These are phyloP conservation scores for Lagodon rhomboides DNA, from an alignment of 2,797 vertebrate species.

Conservation along the genomic window DNA sequence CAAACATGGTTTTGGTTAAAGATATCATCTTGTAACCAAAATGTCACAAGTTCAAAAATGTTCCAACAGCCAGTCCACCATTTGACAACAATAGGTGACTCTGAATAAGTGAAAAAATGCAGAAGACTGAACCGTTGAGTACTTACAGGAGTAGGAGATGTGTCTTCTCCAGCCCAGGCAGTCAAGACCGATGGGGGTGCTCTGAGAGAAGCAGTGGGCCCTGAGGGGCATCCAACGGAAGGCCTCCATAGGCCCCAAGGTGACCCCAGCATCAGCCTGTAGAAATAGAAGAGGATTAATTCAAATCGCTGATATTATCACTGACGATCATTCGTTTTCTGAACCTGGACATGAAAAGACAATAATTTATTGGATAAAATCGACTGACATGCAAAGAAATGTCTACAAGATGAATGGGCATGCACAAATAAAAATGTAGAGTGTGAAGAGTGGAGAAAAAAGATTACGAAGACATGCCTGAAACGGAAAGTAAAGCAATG, in stretches of 20 bases:
- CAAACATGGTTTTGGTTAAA: background rate
- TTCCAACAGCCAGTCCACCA: background rate
- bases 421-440: constrained; percentile 4
- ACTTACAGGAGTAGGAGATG: constrained; percentile 85
- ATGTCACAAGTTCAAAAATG: constrained; percentile 6
- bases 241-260: constrained; percentile 66
- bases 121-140: background rate
- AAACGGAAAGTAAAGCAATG: constrained; percentile 19
- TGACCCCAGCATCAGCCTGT: constrained; percentile 80
- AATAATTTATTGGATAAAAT: background rate
- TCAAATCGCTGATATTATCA: background rate
- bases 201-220: constrained; percentile 89
- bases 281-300: background rate
- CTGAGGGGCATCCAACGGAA: constrained; percentile 82
- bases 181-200: constrained; percentile 90
- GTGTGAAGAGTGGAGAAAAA: constrained; percentile 2
- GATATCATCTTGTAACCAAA: background rate
- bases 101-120: background rate
- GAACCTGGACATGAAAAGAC: background rate
- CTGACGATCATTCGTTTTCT: background rate
- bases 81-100: background rate
- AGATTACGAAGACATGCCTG: background rate
- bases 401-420: background rate
- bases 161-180: constrained; percentile 83
- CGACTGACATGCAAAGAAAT: background rate